Evolutionary conservation across 2,797 vertebrate species (phyloP).

Genomic region (Sebastes oblongus): DNA sequence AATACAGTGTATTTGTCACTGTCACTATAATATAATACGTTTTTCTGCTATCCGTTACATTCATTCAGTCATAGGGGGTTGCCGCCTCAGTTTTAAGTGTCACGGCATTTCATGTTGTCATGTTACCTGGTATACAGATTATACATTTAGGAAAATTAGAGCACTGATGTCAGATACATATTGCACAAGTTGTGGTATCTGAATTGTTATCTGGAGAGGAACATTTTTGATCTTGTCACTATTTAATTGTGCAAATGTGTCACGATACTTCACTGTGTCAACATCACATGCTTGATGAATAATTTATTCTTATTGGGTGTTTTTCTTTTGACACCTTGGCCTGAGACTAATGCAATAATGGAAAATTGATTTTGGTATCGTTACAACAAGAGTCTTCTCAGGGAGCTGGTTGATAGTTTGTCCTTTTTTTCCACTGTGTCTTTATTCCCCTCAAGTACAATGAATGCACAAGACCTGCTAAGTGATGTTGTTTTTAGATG

Average conservation of each 20-base stretch:
- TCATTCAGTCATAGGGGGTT: not conserved
- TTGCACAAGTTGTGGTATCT: not conserved
- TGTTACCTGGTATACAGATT: not conserved
- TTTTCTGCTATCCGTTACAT: accelerated
- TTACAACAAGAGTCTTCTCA: not conserved
- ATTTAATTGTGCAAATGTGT: not conserved
- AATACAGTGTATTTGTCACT: not conserved
- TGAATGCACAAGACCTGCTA: not conserved
- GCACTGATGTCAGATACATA: not conserved
- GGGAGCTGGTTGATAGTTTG: not conserved
- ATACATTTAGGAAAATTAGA: not conserved
- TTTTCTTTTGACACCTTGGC: not conserved
- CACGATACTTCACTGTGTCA: not conserved
- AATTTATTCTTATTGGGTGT: not conserved
- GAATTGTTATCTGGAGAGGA: too few relatives aligned
- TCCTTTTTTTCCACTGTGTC: not conserved
- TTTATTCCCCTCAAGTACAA: not conserved
- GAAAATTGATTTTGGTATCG: not conserved
- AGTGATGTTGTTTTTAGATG: not conserved
- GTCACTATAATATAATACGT: not conserved
- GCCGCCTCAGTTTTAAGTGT: not conserved
- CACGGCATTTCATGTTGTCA: not conserved
- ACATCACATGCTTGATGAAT: not conserved
- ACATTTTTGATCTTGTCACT: accelerated
- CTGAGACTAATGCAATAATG: not conserved